Evolutionary conservation across 2,888 invertebrate species (phyloP), one percentile per base, ranked within the genome.

Genomic region (Adela reaumurella): DNA sequence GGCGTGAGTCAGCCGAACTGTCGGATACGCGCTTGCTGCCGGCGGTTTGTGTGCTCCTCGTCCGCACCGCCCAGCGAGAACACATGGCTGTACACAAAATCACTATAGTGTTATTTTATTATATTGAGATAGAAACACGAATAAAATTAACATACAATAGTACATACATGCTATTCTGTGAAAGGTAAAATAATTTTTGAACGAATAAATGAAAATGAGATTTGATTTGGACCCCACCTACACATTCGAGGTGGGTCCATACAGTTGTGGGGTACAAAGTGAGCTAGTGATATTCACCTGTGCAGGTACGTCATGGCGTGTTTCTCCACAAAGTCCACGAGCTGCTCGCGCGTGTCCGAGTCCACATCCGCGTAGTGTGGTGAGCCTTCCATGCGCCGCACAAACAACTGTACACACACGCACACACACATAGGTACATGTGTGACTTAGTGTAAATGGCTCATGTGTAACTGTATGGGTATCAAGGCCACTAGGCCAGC

Each of bases 1-100:
- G 94, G 90, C 51, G 94, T 94, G 8, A 99, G 93, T 99, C 99
- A 99, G 68, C 94, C 92, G 49, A 99, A 79, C 64, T 94, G 92
- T 46, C 98, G 87, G 59, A 99, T 98, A 50, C 97, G 87, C 55
- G 90, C 92, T 61, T 98, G 97, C 63, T 98, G 88, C 43, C 86
- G 86, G 41, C 97, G 84, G 81, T 99, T 99, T 59, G 90, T 89
- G 56, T 97, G 95, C 74, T 97, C 97, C 63, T 98, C 97, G 42
- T 88, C 87, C 1, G 94, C 94, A 41, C 90, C 89, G 46, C 84
- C 83, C 1, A 96, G 94, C 55, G 95, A 95, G 70, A 98, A 98
- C 43, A 98, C 72, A 18, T 43, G 8, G 17, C 62, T 84, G 87
- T 53, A 86, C 69, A 54, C 81, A 72, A 11, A 51, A 17, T 18